Conservation (phyloP, 2,113 vertebrate species). For the Probosciger aterrimus region DNA sequence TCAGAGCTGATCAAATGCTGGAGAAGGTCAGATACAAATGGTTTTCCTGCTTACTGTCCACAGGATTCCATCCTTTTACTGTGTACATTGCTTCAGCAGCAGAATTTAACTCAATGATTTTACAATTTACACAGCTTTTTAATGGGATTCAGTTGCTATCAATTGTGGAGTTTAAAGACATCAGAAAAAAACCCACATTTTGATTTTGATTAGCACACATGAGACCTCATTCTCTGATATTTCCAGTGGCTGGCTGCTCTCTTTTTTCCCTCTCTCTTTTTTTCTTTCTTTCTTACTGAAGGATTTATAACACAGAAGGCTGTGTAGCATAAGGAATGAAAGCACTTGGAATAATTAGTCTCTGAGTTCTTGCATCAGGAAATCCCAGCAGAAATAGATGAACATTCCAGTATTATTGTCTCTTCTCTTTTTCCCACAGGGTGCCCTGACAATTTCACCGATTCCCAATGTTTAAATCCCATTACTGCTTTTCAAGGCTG, state of each 20-base stretch:
- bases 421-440: conserved; percentile 77
- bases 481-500: conserved; percentile 92
- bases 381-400: conserved; percentile 61
- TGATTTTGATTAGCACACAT: background rate
- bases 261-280: too few species aligned
- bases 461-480: conserved; percentile 82
- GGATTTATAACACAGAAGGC: conserved; percentile 34
- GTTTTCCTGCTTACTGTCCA: background rate
- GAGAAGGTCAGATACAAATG: background rate
- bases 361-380: conserved; percentile 47
- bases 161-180: background rate
- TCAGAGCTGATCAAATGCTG: background rate
- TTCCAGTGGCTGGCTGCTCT: background rate
- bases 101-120: background rate
- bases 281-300: background rate
- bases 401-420: conserved; percentile 62
- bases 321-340: conserved; percentile 3
- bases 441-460: conserved; percentile 78
- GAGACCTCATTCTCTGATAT: background rate
- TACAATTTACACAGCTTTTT: background rate
- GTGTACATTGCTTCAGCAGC: background rate
- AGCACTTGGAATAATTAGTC: conserved; percentile 55
- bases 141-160: background rate
- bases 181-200: background rate
- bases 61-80: background rate